Base-by-base conservation (phyloP, 2,888 invertebrate species). In the Smittia sp. region DNA sequence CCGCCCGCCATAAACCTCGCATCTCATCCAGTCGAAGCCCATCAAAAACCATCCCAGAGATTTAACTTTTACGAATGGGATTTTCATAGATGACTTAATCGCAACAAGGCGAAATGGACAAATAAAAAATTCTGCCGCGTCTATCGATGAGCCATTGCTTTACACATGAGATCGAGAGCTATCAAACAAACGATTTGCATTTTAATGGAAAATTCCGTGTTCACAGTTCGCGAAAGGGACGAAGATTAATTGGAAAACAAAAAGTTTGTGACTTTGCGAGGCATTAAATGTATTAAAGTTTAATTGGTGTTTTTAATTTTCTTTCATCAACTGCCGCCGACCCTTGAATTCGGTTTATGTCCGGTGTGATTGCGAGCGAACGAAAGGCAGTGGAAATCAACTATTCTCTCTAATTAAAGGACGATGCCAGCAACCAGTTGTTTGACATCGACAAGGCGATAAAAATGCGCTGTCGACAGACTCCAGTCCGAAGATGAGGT, bases 241-340 rank as follows among this genome's bases (percentile, higher is more conserved):
- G 54, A 69, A 25, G 54, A 69, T 69, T 69, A 69, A 69, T 69
- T 69, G 69, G 69, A 69, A 69, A 54, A 27, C n/a, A 24, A 32
- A 20, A 52, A 39, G 7, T 39, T 32, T 69, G 27, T 69, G 52
- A 69, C 69, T 69, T 68, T 68, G 32, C 54, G 32, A 24, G 46
- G 27, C 69, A 54, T 69, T 54, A 54, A 69, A 69, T 20, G 69
- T 22, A 69, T 69, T 69, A 69, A 69, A 69, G 18, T 54, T 69
- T 69, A 69, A 69, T 69, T 69, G 69, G 52, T 54, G 9, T 9
- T 24, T 46, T 67, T 58, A 58, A 58, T 58, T 58, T 58, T 58
- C 58, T 22, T 67, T 67, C 67, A 22, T 67, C 67, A 67, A 67
- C 32, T 46, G 46, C n/a, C 38, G 25, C 18, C 38, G 67, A 38